phyloP scores from a whole-genome alignment of 2,797 vertebrate species.

The Heliangelus exortis region DNA sequence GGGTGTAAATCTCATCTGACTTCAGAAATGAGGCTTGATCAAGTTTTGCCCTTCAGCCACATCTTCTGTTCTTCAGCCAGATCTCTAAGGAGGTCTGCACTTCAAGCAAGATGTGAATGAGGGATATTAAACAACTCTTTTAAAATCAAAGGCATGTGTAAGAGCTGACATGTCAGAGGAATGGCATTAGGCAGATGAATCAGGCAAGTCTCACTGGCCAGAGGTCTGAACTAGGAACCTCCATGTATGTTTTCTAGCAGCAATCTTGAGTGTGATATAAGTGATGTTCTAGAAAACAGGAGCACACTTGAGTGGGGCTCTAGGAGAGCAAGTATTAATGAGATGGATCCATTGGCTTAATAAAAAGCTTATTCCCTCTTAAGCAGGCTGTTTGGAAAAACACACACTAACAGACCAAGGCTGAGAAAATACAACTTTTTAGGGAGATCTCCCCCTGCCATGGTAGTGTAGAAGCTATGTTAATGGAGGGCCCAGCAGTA shows the following conservation, averaged over 20 bases:
- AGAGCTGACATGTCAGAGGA: background rate
- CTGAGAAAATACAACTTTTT: background rate
- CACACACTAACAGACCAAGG: background rate
- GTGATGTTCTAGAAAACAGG: background rate
- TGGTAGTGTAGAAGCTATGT: accelerated
- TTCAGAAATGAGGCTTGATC: background rate
- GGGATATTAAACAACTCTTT: background rate
- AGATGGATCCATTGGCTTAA: background rate
- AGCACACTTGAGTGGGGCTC: background rate
- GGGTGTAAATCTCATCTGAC: background rate
- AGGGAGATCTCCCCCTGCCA: background rate
- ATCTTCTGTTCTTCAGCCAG: background rate
- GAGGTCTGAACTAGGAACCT: background rate
- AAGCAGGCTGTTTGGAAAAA: background rate
- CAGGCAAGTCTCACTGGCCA: background rate
- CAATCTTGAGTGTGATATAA: background rate
- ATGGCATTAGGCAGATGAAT: background rate
- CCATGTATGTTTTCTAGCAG: background rate
- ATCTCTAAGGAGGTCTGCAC: background rate
- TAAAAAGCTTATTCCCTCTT: background rate
- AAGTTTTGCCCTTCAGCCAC: background rate
- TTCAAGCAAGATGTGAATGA: background rate
- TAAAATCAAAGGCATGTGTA: background rate
- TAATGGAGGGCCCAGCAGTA: background rate
- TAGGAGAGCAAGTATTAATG: background rate